phyloP scores from a whole-genome alignment of 1,140 invertebrate genomes.

The Pseudomyrmex pallidus region DNA sequence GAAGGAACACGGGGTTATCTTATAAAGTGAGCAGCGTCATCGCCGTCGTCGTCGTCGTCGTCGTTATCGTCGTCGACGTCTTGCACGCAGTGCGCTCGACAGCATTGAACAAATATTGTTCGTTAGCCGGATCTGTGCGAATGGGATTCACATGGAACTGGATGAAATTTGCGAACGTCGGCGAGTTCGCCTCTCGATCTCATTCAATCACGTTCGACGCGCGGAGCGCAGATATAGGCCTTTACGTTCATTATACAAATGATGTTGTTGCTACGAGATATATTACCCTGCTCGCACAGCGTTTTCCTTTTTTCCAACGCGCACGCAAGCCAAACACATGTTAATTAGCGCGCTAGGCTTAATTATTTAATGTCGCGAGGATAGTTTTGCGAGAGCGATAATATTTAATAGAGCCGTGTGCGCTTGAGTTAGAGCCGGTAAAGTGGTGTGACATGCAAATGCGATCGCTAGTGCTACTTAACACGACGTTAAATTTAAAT shows the following conservation, averaged over 20 bases:
- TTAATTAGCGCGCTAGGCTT: constrained; percentile 33
- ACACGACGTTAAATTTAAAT: constrained; percentile 37
- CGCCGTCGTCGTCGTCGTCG: background rate
- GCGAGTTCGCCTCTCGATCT: background rate
- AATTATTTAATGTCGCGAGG: constrained; percentile 35
- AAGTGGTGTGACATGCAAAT: constrained; percentile 22
- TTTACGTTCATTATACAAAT: constrained; percentile 5
- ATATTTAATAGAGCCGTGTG: constrained; percentile 13
- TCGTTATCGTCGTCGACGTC: constrained; percentile 5
- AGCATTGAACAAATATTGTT: background rate
- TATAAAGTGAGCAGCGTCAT: constrained; percentile 19
- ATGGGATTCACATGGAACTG: background rate
- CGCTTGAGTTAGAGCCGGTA: constrained; percentile 19
- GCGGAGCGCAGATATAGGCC: background rate
- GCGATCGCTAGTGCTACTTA: constrained; percentile 29
- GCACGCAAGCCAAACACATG: background rate
- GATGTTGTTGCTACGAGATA: constrained; percentile 4
- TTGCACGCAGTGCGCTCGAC: background rate
- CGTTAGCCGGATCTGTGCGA: background rate
- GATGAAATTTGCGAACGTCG: background rate
- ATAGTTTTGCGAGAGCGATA: constrained; percentile 20
- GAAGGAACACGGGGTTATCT: constrained; percentile 1
- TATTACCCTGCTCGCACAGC: background rate
- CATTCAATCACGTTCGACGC: background rate
- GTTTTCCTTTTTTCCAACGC: background rate